Evolutionary conservation across 1,140 invertebrate species (phyloP), one percentile per base, ranked within the genome.

Genomic region (Trichonephila clavata): DNA sequence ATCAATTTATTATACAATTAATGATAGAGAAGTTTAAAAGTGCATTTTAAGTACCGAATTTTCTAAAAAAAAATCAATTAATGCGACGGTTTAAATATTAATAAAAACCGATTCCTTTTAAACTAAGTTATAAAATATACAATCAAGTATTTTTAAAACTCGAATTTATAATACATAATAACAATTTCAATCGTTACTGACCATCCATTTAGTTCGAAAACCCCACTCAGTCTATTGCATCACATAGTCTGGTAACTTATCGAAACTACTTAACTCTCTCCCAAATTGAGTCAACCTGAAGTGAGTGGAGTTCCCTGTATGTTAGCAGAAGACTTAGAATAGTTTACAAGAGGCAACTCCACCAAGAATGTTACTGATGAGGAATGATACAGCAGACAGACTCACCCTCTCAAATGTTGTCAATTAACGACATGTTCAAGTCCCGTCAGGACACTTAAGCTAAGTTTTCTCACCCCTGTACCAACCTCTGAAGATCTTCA

Each of bases 401-500:
- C 43, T 24, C 87, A 32, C 18, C 88, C 88, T 32, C 88, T 59
- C 57, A 10, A 27, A n/a, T 81, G 88, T 81, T 90, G 88, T 80
- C 88, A 90, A 90, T 90, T 90, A 90, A 80, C 71, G 88, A 81
- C 27, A 27, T 83, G 77, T 83, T 77, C 90, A 63, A 90, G 24
- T 68, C 80, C 61, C 63, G 21, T 80, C 57, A 43, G 61, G 71
- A 32, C 90, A 59, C 68, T 91, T 57, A 91, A 91, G 80, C 59
- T 39, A 91, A 81, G 88, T 77, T 77, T 77, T 80, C 88, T 80
- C 88, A 80, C 88, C 88, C 57, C 27, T 57, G 16, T 39, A 24
- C 39, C 50, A 16, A 59, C 24, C 71, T 90, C 86, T 21, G 50
- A 21, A 21, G 63, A 24, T 50, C 50, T 71, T 89, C 63, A 89